Conservation (phyloP, 2,113 vertebrate species). For the Centropus unirufus region DNA sequence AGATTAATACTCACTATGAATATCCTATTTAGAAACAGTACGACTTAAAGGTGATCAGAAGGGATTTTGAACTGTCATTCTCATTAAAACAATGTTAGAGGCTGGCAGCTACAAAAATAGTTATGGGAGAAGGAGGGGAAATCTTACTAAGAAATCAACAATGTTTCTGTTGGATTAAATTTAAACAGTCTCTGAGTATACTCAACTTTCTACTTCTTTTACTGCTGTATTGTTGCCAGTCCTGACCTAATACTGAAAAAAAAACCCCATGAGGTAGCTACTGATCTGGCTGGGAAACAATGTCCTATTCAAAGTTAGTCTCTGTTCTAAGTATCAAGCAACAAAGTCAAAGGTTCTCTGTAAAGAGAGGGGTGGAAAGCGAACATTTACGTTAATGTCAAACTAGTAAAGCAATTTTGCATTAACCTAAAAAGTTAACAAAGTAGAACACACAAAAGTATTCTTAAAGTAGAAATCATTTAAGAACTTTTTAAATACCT, state of each 20-base stretch:
- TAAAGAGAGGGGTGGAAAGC: neutral
- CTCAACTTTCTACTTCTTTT: neutral
- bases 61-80: conserved; percentile 57
- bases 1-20: conserved; percentile 42
- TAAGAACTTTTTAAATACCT: conserved; percentile 63
- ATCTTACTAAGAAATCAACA: conserved; percentile 11
- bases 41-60: conserved; percentile 55
- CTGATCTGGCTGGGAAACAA: conserved; percentile 75
- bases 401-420: conserved; percentile 58
- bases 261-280: conserved; percentile 52
- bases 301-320: conserved; percentile 70
- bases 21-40: conserved; percentile 38
- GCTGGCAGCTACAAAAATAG: conserved; percentile 16
- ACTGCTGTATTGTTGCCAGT: conserved; percentile 7
- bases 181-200: neutral
- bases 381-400: conserved; percentile 6
- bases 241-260: conserved; percentile 13
- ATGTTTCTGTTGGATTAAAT: conserved; percentile 1
- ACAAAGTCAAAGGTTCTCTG: conserved; percentile 34
- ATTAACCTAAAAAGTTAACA: conserved; percentile 42
- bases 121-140: neutral
- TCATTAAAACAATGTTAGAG: conserved; percentile 52
- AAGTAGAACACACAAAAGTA: conserved; percentile 48
- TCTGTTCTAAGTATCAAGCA: conserved; percentile 77
- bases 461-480: conserved; percentile 62